A percentile compares a stretch with the other conserved stretches of the same genome.
Conservation (phyloP, 2,888 invertebrate genomes). For the Drosophila falleni region DNA sequence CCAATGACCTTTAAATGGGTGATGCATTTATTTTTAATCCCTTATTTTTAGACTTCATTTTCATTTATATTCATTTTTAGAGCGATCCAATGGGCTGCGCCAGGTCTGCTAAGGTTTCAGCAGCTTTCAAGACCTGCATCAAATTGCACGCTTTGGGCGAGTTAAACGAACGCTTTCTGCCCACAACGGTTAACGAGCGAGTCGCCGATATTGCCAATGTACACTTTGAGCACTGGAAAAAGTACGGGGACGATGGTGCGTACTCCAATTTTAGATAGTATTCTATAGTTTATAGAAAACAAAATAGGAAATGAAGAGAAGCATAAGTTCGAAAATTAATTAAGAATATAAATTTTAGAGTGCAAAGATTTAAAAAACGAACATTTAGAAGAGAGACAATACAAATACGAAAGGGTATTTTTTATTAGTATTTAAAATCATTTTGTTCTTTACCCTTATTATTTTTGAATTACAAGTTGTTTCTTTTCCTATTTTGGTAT, state of each 20-base stretch:
- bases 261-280: neutral
- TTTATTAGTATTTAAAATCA: too few relatives aligned
- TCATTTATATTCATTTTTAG: conserved; percentile 84
- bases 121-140: conserved; percentile 91
- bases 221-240: conserved; percentile 89
- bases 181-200: conserved; percentile 85
- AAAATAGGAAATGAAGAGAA: neutral
- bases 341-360: neutral
- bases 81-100: conserved; percentile 87
- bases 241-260: conserved; percentile 73
- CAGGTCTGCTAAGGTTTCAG: conserved; percentile 92
- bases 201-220: conserved; percentile 81
- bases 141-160: conserved; percentile 90
- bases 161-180: conserved; percentile 90
- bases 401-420: too few relatives aligned
- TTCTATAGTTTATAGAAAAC: neutral
- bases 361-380: too few relatives aligned
- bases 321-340: neutral
- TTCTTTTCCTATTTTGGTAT: too few relatives aligned
- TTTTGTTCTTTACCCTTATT: too few relatives aligned
- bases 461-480: too few relatives aligned
- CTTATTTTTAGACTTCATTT: neutral
- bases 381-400: too few relatives aligned
- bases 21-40: too few relatives aligned
- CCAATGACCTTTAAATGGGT: too few relatives aligned